Evolutionary conservation across 1,140 invertebrate species (phyloP), one percentile per base, ranked within the genome.

Genomic region (Dreissena polymorpha): DNA sequence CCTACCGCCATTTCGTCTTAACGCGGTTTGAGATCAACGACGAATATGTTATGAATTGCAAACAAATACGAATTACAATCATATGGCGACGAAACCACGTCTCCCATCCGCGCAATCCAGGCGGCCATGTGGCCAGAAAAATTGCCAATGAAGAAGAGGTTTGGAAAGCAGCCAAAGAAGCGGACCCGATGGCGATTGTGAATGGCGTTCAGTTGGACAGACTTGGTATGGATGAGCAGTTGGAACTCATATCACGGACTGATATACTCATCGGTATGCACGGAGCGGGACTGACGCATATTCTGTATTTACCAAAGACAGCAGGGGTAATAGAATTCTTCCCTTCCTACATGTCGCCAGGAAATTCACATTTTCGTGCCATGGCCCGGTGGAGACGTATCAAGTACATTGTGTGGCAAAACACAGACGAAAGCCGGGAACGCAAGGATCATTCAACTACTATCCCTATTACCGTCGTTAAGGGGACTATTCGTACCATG

Each of bases 241-340:
- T 91, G 29, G 65, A 87, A n/a, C 49, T 87, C 7, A 84, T 91
- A 12, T 65, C 85, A 57, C 97, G 98, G 87, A 95, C 97, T 0
- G 98, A 99, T 93, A 95, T 99, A 84, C 95, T 99, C 75, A 96
- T 99, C 89, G 98, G 98, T 25, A 98, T 99, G 93, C 98, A 99
- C 93, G 98, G 98, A 25, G 97, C 98, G 81, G 98, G 98, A 0
- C 92, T 99, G 18, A 98, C 98, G 0, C 98, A 99, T 94, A 92
- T 98, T 29, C 93, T 99, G 75, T 99, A 99, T 93, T 93, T 99
- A 86, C 98, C 98, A 0, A 96, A 98, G 91, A 99, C 98, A 97
- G 97, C 97, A 39, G 96, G 95, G 51, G 94, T 99, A 50, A 98
- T 99, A 94, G 98, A 99, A 95, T 91, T 99, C 95, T 97, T 94